These are phyloP conservation scores for Elaphurus davidianus DNA, from an alignment of 2,113 vertebrate species.

Conservation along the genomic window DNA sequence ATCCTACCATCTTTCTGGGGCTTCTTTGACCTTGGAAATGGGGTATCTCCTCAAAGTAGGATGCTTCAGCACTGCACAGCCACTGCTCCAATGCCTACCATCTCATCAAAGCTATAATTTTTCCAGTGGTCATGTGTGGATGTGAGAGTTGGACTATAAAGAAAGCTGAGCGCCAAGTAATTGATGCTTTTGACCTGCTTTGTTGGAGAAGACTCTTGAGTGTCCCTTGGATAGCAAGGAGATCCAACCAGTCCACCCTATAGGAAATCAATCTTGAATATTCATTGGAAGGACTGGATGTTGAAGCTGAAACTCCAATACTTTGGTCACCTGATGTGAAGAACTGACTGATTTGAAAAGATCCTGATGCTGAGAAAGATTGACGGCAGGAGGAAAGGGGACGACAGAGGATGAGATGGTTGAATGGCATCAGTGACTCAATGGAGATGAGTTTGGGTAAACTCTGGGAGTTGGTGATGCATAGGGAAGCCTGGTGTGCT, in stretches of 20 bases:
- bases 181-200: neutral
- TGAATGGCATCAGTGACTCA: neutral
- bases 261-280: neutral
- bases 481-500: neutral
- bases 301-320: neutral
- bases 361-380: neutral
- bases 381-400: neutral
- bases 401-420: neutral
- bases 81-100: rapidly evolving
- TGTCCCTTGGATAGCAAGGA: neutral
- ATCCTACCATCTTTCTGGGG: neutral
- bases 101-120: neutral
- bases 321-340: neutral
- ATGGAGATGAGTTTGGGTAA: neutral
- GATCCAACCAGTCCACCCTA: neutral
- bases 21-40: no score
- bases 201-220: neutral
- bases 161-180: neutral
- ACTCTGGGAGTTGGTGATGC: neutral
- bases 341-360: neutral
- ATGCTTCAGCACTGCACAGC: neutral
- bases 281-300: neutral
- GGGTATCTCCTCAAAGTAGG: neutral
- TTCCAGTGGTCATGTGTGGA: neutral
- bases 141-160: neutral